Evolutionary conservation across 2,888 invertebrate genomes (phyloP), one percentile per base, ranked within the genome.

Genomic region (Drosophila percnosoma): DNA sequence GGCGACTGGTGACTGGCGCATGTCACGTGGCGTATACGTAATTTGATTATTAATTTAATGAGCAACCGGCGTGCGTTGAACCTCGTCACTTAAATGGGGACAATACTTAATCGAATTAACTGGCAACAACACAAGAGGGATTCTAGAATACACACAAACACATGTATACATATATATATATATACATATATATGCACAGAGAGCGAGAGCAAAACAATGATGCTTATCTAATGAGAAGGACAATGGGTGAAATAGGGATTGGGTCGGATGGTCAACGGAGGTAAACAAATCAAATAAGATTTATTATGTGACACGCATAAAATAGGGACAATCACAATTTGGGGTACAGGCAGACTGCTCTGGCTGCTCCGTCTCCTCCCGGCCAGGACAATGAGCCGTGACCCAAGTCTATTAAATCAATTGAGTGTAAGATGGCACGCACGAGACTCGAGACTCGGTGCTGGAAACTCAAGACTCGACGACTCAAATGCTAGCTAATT

Each of bases 221-320:
- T 51, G 49, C 60, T 53, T 54, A 80, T 33, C 51, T 80, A 77
- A 80, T 77, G 81, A 80, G 63, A 73, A 64, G 63, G 75, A 76
- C 76, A 70, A 62, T 66, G 62, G 42, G 34, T 57, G 36, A 64
- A 76, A 11, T 75, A 57, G 60, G 57, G 40, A 36, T 70, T 48
- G 67, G 31, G 40, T 38, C n/a, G 58, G 60, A 45, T 63, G 70
- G 66, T 69, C 68, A 86, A 80, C 82, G 86, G 82, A 86, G 84
- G 87, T 81, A 89, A 87, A 87, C 87, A 87, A 89, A 87, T 87
- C 87, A 87, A 87, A 89, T 83, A 89, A 87, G 87, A 87, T 87
- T 87, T 87, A 87, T 87, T 87, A 87, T 89, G 87, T 89, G 87
- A 89, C 87, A 87, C 78, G 87, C 87, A 87, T 86, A 88, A 88